phyloP scores from a whole-genome alignment of 2,888 invertebrate genomes.

The Desoria tigrina region DNA sequence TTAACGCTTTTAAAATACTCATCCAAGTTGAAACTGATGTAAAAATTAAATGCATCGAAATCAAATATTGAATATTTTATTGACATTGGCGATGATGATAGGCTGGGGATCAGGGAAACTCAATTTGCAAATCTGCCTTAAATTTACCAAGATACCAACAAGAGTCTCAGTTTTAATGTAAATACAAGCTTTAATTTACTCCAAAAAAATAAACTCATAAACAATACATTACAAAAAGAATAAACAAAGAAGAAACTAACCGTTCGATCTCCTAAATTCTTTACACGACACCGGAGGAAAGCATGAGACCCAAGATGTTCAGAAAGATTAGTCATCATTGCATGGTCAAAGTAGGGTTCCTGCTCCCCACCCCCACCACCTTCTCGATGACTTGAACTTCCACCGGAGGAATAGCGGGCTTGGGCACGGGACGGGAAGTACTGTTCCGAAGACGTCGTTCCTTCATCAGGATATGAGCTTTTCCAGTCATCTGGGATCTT shows the following conservation, averaged over 20 bases:
- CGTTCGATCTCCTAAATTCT: slow-evolving; percentile 50
- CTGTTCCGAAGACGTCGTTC: slow-evolving; percentile 39
- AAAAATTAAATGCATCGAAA: too few relatives aligned
- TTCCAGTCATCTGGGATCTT: slow-evolving; percentile 51
- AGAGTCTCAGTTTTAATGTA: too few relatives aligned
- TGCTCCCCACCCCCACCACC: slow-evolving; percentile 21
- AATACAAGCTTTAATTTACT: too few relatives aligned
- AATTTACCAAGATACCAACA: too few relatives aligned
- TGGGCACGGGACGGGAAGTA: slow-evolving; percentile 36
- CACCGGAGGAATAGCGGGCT: slow-evolving; percentile 38
- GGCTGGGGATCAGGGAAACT: too few relatives aligned
- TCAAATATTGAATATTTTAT: too few relatives aligned
- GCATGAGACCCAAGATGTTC: slow-evolving; percentile 51
- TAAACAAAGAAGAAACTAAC: slow-evolving; percentile 30
- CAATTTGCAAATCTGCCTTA: too few relatives aligned
- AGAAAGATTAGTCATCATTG: slow-evolving; percentile 52
- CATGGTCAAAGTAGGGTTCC: slow-evolving; percentile 53
- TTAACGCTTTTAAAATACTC: too few relatives aligned
- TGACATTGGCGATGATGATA: too few relatives aligned
- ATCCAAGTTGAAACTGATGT: too few relatives aligned
- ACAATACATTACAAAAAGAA: too few relatives aligned
- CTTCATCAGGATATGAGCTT: slow-evolving; percentile 42
- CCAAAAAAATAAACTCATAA: too few relatives aligned
- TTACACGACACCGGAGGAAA: slow-evolving; percentile 51
- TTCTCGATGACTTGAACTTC: slow-evolving; percentile 9